Evolutionary conservation across 2,113 vertebrate genomes (phyloP).

Genomic region (Eubucco bourcierii): DNA sequence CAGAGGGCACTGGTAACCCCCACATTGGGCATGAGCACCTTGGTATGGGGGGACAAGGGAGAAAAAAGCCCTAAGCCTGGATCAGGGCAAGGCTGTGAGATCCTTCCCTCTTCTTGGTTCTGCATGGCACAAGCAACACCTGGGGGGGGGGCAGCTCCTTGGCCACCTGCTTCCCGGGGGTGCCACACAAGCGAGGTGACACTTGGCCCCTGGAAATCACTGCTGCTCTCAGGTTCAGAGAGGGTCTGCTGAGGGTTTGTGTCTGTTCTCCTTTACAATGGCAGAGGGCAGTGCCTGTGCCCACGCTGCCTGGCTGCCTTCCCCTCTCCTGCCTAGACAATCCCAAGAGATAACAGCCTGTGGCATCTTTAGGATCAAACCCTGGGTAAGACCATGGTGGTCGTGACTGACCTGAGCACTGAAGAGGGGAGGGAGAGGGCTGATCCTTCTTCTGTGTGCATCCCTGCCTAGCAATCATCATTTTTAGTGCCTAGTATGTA

Average conservation of each 20-base stretch:
- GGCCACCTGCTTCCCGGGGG: accelerated
- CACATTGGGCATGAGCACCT: not conserved
- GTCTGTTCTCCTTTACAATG: not conserved
- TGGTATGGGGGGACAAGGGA: accelerated
- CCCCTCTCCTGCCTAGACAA: constrained; percentile 8
- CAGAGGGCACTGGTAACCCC: accelerated
- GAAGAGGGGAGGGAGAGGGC: not conserved
- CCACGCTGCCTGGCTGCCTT: not conserved
- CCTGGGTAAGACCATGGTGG: not conserved
- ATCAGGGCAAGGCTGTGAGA: not conserved
- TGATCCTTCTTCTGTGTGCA: constrained; percentile 41
- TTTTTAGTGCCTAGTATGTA: constrained; percentile 62
- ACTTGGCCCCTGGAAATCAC: not conserved
- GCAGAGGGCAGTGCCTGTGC: accelerated
- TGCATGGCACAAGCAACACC: not conserved
- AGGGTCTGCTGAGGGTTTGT: not conserved
- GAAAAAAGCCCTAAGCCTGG: not conserved
- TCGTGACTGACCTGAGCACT: not conserved
- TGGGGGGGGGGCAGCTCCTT: accelerated
- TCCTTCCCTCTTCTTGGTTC: not conserved
- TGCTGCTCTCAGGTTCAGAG: not conserved
- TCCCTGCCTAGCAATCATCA: constrained; percentile 50
- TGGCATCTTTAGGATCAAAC: not conserved
- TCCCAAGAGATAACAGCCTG: not conserved
- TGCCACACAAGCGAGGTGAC: accelerated